A percentile compares a stretch with the other conserved stretches of the same genome.
phyloP scores from a whole-genome alignment of 2,113 vertebrate genomes.

The Bubalus kerabau region DNA sequence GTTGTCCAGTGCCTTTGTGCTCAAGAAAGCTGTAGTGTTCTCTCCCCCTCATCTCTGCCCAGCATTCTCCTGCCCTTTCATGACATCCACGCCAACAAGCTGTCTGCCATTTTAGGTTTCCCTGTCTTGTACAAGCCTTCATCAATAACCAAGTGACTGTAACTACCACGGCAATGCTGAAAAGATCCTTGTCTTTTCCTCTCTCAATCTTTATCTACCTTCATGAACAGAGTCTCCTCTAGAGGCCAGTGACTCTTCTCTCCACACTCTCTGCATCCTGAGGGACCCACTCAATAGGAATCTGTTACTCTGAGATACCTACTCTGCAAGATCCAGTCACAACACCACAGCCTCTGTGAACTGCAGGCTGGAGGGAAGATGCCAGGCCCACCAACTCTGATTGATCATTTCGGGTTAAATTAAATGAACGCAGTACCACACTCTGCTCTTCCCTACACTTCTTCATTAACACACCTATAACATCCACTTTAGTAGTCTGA shows the following conservation, averaged over 20 bases:
- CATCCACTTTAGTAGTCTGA: slow-evolving; percentile 29
- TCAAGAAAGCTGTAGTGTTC: neutral
- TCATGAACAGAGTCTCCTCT: slow-evolving; percentile 8
- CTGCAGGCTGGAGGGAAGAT: neutral
- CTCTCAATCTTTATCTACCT: neutral
- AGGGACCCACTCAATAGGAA: neutral
- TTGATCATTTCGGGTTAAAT: neutral
- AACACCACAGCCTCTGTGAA: neutral
- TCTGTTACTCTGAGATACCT: neutral
- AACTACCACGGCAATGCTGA: neutral
- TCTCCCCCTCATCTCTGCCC: neutral
- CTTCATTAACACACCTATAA: slow-evolving; percentile 3
- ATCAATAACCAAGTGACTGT: neutral
- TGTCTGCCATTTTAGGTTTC: neutral
- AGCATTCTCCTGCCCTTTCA: neutral
- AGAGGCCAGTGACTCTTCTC: neutral
- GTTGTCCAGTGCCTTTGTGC: neutral
- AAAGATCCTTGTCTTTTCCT: neutral
- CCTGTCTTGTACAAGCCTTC: neutral
- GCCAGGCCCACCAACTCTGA: neutral
- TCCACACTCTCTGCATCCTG: neutral
- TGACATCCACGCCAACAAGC: neutral
- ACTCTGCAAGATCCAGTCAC: neutral
- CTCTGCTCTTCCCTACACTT: slow-evolving; percentile 29
- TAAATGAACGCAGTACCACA: slow-evolving; percentile 26